Evolutionary conservation across 1,140 invertebrate species (phyloP).

Genomic region (Zaprionus capensis): DNA sequence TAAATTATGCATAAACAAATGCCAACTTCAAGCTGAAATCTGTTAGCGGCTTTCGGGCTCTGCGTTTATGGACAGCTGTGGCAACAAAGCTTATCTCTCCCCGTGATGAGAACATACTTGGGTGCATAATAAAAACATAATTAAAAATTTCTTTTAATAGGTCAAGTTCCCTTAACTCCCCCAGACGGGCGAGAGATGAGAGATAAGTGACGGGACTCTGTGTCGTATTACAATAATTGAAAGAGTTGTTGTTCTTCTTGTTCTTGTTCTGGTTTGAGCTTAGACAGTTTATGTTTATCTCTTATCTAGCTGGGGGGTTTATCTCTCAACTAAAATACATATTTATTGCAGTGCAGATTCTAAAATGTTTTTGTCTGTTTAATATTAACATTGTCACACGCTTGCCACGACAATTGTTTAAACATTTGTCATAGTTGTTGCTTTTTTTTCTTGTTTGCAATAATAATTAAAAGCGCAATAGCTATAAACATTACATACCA

Average conservation of each 20-base stretch:
- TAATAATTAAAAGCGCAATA: neutral
- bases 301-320: neutral
- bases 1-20: slow-evolving; percentile 14
- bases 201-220: neutral
- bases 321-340: neutral
- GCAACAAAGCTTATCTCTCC: neutral
- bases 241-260: neutral
- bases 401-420: neutral
- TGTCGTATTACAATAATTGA: neutral
- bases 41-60: neutral
- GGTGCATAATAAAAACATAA: neutral
- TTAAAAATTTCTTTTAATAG: slow-evolving; percentile 13
- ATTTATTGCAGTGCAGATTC: slow-evolving; percentile 4
- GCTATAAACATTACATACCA: neutral
- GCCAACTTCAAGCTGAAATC: slow-evolving; percentile 9
- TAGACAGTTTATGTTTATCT: neutral
- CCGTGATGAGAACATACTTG: neutral
- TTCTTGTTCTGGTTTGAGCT: neutral
- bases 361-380: neutral
- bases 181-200: neutral
- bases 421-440: neutral
- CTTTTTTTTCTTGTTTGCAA: neutral
- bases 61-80: neutral
- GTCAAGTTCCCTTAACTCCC: slow-evolving; percentile 10
- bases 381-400: neutral